phyloP scores from a whole-genome alignment of 2,113 vertebrate species.

The Colius striatus region DNA sequence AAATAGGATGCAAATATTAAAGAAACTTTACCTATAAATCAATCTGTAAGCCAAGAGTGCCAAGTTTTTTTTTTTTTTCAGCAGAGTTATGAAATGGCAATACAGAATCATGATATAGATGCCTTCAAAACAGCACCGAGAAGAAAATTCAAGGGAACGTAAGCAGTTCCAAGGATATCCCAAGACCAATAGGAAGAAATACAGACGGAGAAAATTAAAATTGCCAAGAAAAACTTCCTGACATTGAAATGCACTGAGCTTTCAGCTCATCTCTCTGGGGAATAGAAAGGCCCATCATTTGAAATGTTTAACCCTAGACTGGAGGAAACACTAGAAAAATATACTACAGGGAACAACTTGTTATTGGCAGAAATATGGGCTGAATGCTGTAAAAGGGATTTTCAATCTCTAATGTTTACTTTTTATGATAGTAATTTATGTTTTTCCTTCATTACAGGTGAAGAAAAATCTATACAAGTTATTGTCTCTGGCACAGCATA shows the following conservation, averaged over 20 bases:
- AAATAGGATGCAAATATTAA: not conserved
- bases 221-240: slow-evolving; percentile 43
- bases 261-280: slow-evolving; percentile 5
- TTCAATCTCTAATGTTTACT: slow-evolving; percentile 65
- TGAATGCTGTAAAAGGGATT: slow-evolving; percentile 68
- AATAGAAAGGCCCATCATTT: not conserved
- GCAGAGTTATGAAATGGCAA: not conserved
- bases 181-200: not conserved
- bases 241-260: slow-evolving; percentile 34
- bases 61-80: no score
- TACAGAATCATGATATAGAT: not conserved
- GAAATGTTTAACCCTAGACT: slow-evolving; percentile 36
- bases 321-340: slow-evolving; percentile 37
- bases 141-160: not conserved
- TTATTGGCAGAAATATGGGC: slow-evolving; percentile 63
- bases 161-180: not conserved
- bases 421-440: slow-evolving; percentile 67
- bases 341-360: slow-evolving; percentile 36
- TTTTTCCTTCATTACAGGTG: slow-evolving; percentile 54
- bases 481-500: slow-evolving; percentile 29
- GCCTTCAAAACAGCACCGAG: not conserved
- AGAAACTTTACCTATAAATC: not conserved
- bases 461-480: slow-evolving; percentile 65
- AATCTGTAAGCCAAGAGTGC: not conserved
- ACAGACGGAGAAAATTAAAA: not conserved